phyloP scores from a whole-genome alignment of 2,797 vertebrate genomes.

The Cryptoprocta ferox region DNA sequence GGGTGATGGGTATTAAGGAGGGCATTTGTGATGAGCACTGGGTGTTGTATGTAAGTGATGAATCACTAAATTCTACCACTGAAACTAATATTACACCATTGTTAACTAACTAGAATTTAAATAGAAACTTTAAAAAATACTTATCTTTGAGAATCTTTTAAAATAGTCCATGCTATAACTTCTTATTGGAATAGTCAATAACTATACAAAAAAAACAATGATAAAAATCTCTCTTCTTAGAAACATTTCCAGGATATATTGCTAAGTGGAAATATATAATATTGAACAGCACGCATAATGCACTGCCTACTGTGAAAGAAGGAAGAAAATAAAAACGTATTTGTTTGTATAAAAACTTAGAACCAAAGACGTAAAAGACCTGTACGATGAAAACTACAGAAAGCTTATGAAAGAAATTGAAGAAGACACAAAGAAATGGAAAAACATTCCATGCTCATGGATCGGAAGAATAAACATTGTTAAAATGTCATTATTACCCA shows the following conservation, averaged over 20 bases:
- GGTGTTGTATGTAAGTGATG: not conserved
- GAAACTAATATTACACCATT: not conserved
- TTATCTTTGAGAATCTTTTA: not conserved
- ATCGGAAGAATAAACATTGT: no score
- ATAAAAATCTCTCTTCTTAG: not conserved
- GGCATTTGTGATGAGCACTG: not conserved
- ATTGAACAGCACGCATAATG: not conserved
- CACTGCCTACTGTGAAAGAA: not conserved
- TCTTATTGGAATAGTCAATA: not conserved
- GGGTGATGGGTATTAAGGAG: not conserved
- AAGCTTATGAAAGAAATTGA: no score
- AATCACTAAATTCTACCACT: not conserved
- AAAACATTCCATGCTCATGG: no score
- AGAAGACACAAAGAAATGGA: no score
- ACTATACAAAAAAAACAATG: not conserved
- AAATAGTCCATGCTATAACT: not conserved
- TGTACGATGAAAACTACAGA: no score
- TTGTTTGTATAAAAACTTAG: not conserved
- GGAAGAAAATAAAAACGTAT: not conserved
- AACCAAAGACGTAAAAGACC: no score
- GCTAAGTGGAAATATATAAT: not conserved
- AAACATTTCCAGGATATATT: not conserved
- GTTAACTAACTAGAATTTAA: not conserved
- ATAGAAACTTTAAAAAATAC: not conserved
- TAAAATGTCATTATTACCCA: no score